A percentile compares a stretch with the other conserved stretches of the same genome.
These are phyloP conservation scores for Ptychadena robeensis DNA, from an alignment of 2,797 vertebrate genomes.

Conservation along the genomic window DNA sequence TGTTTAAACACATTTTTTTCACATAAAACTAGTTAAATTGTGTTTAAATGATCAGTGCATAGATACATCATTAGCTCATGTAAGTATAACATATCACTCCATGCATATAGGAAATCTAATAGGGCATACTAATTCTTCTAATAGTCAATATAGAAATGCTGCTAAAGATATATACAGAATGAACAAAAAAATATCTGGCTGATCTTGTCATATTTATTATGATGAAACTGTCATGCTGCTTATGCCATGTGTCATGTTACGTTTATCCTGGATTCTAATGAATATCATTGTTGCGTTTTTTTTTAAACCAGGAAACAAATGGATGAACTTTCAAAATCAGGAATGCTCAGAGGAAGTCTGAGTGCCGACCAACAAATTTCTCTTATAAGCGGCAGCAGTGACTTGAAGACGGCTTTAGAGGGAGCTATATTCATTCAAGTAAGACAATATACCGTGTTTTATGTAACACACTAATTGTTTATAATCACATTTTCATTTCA, in stretches of 20 bases:
- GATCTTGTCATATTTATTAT: too few species aligned
- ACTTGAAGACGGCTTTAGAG: slow-evolving; percentile 83
- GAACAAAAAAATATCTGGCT: too few species aligned
- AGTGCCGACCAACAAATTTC: slow-evolving; percentile 77
- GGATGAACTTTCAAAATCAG: slow-evolving; percentile 78
- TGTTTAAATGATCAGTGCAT: too few species aligned
- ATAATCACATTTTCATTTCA: background rate
- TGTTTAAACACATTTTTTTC: too few species aligned
- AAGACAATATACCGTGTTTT: slow-evolving; percentile 58
- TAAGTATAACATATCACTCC: too few species aligned
- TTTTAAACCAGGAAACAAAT: slow-evolving; percentile 82
- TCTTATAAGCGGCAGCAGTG: slow-evolving; percentile 81
- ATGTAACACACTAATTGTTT: background rate
- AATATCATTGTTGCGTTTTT: background rate
- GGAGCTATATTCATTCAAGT: slow-evolving; percentile 92
- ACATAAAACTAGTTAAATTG: too few species aligned
- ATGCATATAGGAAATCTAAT: too few species aligned
- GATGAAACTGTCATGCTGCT: background rate
- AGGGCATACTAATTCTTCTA: too few species aligned
- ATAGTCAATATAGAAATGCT: too few species aligned
- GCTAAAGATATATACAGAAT: too few species aligned
- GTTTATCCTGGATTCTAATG: background rate
- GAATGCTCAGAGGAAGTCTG: slow-evolving; percentile 83
- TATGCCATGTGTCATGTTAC: background rate
- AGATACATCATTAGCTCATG: too few species aligned